Evolutionary conservation across 30 jellyfish, hydroid and myxozoan genomes (phyloP), one percentile per base, ranked within the genome.

Genomic region (Aurelia aurita): DNA sequence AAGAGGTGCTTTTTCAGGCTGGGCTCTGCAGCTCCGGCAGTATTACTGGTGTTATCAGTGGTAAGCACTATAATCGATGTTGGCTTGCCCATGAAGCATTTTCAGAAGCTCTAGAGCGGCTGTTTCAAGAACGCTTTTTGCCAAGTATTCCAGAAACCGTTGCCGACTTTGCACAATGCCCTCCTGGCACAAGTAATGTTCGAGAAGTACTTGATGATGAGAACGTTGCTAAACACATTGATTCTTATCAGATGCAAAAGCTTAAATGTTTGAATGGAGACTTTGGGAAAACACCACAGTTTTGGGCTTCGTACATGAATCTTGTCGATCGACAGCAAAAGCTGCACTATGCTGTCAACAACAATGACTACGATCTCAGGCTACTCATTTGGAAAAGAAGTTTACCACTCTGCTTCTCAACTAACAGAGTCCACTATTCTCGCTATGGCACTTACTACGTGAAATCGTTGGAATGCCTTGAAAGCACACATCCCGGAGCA

Each of bases 401-500:
- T 2, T 34, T 80, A 23, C 90, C 90, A 2, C 69, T 44, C 32
- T 80, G 83, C 76, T 80, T 64, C 68, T 62, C 76, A 16, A 64
- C 45, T 68, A 80, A 80, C 46, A 32, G 65, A 13, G 63, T 27
- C 49, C 74, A 63, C 75, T 80, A 80, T 64, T 27, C 90, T 15
- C 29, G 83, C 31, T 80, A 80, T 43, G 90, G 90, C 1, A 45
- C 90, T n/a, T 80, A 35, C 84, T 80, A 64, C 61, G n/a, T 39
- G 16, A 26, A 8, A 22, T 51, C 54, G 5, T 58, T 61, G 72
- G 90, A 79, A 45, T 27, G 22, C 80, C 67, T 79, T 13, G 82
- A 79, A 32, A n/a, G 28, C 82, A 79, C 73, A 2, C 90, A 62
- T 39, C 90, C 82, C 19, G 82, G 66, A 44, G 90, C 90, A 23